Conservation (phyloP, 2,888 invertebrate genomes). For the Drosophila meridionalis region DNA sequence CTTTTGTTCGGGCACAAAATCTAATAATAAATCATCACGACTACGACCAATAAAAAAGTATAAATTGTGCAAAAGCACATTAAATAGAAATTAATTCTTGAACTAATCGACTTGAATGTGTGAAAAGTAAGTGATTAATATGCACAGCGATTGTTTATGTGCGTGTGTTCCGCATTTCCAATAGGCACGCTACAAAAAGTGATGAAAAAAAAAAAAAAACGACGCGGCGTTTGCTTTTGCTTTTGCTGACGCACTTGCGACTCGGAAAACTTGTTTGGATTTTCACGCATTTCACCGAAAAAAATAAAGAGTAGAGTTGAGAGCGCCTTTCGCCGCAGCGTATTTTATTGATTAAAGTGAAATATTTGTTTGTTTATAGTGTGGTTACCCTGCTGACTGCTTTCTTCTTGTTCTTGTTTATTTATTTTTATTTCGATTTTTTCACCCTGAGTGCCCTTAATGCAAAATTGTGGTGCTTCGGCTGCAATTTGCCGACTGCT, state of each 20-base stretch:
- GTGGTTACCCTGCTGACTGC: constrained; percentile 17
- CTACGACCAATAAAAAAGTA: constrained; percentile 23
- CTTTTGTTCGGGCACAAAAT: constrained; percentile 18
- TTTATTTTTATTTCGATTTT: constrained; percentile 3
- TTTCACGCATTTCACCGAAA: constrained; percentile 51
- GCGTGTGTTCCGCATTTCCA: constrained; percentile 19
- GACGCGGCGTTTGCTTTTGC: constrained; percentile 18
- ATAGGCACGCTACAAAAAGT: constrained; percentile 23
- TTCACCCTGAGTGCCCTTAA: constrained; percentile 15
- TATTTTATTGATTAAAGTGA: constrained; percentile 58
- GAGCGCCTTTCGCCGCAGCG: constrained; percentile 4
- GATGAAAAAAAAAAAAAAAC: constrained; percentile 16
- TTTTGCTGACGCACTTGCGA: constrained; percentile 42
- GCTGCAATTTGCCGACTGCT: constrained; percentile 18
- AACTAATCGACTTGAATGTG: constrained; percentile 53
- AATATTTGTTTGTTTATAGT: constrained; percentile 48
- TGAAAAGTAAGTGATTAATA: constrained; percentile 50
- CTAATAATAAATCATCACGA: constrained; percentile 51
- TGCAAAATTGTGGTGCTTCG: constrained; percentile 15
- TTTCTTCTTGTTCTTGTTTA: background rate
- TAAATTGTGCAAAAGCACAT: constrained; percentile 41
- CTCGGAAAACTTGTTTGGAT: constrained; percentile 69
- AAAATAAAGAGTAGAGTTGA: constrained; percentile 4
- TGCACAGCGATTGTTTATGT: background rate
- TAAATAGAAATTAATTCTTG: constrained; percentile 31